phyloP scores from a whole-genome alignment of 2,797 vertebrate genomes.

The Forpus xanthops region DNA sequence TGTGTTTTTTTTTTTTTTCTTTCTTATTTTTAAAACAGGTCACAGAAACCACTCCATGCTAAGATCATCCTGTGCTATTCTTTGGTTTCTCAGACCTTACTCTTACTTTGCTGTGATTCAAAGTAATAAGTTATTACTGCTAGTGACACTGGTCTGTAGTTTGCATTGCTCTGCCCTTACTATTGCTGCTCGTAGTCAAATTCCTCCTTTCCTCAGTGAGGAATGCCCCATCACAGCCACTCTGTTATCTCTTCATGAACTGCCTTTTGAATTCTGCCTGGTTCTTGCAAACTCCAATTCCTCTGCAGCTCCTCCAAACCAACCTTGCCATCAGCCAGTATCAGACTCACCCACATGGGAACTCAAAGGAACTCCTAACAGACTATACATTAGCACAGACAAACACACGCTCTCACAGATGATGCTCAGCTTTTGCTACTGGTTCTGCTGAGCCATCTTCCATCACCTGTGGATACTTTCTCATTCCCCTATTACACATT shows the following conservation, averaged over 20 bases:
- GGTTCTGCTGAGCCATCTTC: background rate
- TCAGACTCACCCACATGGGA: background rate
- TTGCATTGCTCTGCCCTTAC: background rate
- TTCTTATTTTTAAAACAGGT: background rate
- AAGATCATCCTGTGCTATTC: background rate
- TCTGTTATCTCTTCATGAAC: background rate
- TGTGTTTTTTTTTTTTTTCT: background rate
- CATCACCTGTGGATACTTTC: rapidly evolving
- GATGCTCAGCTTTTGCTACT: background rate
- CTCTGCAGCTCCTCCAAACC: background rate
- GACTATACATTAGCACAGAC: background rate
- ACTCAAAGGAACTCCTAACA: background rate
- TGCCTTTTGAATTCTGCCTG: background rate
- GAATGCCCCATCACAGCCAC: background rate
- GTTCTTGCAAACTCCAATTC: background rate
- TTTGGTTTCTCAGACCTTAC: background rate
- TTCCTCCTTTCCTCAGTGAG: background rate
- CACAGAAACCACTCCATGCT: background rate
- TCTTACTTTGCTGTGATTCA: background rate
- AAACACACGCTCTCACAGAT: background rate
- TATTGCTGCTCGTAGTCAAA: rapidly evolving
- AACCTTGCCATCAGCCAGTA: background rate
- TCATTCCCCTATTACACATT: background rate
- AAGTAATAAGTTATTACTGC: background rate
- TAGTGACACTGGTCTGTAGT: too few relatives aligned